A percentile compares a stretch with the other conserved stretches of the same genome.
Conservation (phyloP, 2,888 invertebrate species). For the Sipha maydis region DNA sequence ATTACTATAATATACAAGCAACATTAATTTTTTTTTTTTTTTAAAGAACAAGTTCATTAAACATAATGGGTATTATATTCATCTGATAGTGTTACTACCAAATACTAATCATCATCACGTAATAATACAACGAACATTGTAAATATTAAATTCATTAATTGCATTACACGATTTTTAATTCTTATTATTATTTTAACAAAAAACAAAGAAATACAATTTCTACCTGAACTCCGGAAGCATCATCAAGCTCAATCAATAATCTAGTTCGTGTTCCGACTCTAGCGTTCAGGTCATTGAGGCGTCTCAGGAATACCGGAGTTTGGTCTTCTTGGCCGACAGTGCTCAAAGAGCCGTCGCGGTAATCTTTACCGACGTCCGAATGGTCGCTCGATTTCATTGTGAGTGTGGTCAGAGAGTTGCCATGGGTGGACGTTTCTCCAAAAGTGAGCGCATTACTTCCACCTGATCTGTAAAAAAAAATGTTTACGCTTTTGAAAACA, state of each 20-base stretch:
- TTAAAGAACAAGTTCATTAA: too few relatives aligned
- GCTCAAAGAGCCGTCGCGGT: slow-evolving; percentile 32
- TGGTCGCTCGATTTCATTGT: slow-evolving; percentile 38
- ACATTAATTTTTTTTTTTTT: too few relatives aligned
- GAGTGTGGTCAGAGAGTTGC: slow-evolving; percentile 33
- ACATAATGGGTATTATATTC: too few relatives aligned
- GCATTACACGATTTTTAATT: too few relatives aligned
- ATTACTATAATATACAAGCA: too few relatives aligned
- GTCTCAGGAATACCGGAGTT: slow-evolving; percentile 84
- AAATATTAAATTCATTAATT: too few relatives aligned
- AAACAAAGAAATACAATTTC: too few relatives aligned
- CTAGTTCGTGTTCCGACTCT: slow-evolving; percentile 90
- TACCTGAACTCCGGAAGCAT: slow-evolving; percentile 83
- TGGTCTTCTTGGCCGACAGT: slow-evolving; percentile 41
- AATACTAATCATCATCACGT: too few relatives aligned
- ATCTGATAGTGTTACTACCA: too few relatives aligned
- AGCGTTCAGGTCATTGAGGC: slow-evolving; percentile 86
- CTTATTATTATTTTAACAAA: too few relatives aligned
- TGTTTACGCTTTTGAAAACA: not conserved
- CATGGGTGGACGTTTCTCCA: slow-evolving; percentile 15
- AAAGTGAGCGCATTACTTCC: slow-evolving; percentile 54
- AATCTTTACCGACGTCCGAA: slow-evolving; percentile 19
- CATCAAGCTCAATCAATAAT: slow-evolving; percentile 85
- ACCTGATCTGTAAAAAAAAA: slow-evolving; percentile 54
- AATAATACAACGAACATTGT: too few relatives aligned